Conservation (phyloP, 2,888 invertebrate species). For the Neoascia interrupta region DNA sequence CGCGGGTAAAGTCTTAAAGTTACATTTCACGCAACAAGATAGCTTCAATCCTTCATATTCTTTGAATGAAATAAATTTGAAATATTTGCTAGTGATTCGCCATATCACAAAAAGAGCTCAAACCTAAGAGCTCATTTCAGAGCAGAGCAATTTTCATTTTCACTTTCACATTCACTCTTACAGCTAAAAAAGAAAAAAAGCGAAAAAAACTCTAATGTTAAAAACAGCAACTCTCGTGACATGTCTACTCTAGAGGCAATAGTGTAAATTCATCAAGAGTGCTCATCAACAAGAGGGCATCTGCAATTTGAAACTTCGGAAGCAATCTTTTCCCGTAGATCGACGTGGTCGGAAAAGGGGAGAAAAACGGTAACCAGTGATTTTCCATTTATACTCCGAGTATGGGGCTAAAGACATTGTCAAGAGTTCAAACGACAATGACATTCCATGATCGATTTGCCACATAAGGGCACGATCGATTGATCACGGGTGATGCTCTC, state of each 20-base stretch:
- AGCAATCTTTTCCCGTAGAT: conserved; percentile 4
- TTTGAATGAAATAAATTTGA: too few relatives aligned
- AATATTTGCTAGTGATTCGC: too few relatives aligned
- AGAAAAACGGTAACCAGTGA: conserved; percentile 1
- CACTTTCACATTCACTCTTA: conserved; percentile 49
- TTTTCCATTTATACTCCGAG: too few relatives aligned
- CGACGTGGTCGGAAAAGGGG: conserved; percentile 5
- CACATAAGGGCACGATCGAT: conserved; percentile 77
- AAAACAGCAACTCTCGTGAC: conserved; percentile 8
- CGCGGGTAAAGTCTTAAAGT: too few relatives aligned
- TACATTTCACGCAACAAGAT: too few relatives aligned
- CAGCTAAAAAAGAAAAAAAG: conserved; percentile 25
- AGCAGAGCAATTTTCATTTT: conserved; percentile 34
- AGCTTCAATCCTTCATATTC: too few relatives aligned
- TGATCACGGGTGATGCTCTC: conserved; percentile 35
- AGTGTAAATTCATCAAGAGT: conserved; percentile 59
- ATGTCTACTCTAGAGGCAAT: conserved; percentile 25
- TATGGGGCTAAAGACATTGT: conserved; percentile 8
- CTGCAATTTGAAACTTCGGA: conserved; percentile 56
- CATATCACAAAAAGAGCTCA: too few relatives aligned
- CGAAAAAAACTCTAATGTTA: background rate
- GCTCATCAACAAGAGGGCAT: conserved; percentile 41
- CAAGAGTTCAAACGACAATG: conserved; percentile 73
- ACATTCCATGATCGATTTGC: conserved; percentile 79
- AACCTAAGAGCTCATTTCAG: too few relatives aligned